Percentiles rank a stretch among this genome's conserved stretches.
These are phyloP conservation scores for Nemotelus nigrinus DNA, from an alignment of 2,888 invertebrate genomes.

Conservation along the genomic window DNA sequence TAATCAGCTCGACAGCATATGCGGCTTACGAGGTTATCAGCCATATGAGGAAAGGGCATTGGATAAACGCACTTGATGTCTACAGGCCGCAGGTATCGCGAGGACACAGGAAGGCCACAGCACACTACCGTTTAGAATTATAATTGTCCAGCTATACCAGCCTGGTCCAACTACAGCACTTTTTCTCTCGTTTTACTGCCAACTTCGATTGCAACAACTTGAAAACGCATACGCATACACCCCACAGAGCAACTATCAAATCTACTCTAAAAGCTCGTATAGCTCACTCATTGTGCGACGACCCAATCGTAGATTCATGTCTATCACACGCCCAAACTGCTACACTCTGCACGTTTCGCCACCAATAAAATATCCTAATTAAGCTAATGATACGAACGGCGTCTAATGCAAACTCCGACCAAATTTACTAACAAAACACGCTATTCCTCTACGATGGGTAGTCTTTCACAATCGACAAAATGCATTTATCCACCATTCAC, in stretches of 20 bases:
- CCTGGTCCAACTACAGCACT: not conserved
- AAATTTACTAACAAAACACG: conserved; percentile 14
- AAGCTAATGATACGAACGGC: conserved; percentile 17
- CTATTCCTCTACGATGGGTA: conserved; percentile 3
- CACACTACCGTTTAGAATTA: not conserved
- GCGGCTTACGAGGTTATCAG: conserved; percentile 32
- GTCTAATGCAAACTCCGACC: not conserved
- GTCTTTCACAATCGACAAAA: conserved; percentile 25
- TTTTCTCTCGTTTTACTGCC: not conserved
- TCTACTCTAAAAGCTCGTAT: conserved; percentile 7
- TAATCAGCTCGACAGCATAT: conserved; percentile 54
- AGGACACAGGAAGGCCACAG: not conserved
- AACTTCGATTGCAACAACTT: conserved; percentile 8
- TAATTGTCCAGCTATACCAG: not conserved
- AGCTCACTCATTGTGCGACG: conserved; percentile 11
- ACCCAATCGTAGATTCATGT: not conserved
- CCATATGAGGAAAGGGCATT: conserved; percentile 25
- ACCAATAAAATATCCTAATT: conserved; percentile 12
- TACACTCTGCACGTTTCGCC: conserved; percentile 2
- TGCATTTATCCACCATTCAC: conserved; percentile 28
- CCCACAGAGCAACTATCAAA: not conserved
- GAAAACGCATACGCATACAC: conserved; percentile 36
- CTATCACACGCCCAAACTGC: not conserved
- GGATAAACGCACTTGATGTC: not conserved
- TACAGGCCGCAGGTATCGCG: not conserved